A percentile compares a stretch with the other conserved stretches of the same genome.
phyloP scores from a whole-genome alignment of 2,888 invertebrate genomes.

The Drosophila anomelani region DNA sequence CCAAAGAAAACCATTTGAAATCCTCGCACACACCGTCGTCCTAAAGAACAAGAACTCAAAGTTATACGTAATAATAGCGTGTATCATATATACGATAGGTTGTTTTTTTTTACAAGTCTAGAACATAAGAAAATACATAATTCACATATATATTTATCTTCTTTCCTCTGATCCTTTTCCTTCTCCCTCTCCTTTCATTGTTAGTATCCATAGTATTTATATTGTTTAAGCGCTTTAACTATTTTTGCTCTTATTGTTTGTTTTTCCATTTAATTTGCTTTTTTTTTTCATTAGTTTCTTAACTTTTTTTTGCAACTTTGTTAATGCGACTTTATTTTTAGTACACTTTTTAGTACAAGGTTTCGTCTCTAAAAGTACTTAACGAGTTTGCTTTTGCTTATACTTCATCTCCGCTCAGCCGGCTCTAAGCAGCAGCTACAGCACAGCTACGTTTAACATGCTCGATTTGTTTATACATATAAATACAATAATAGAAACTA shows the following conservation, averaged over 20 bases:
- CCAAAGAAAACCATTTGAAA: conserved; percentile 67
- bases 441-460: conserved; percentile 63
- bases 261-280: conserved; percentile 17
- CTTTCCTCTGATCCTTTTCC: conserved; percentile 4
- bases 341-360: conserved; percentile 69
- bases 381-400: conserved; percentile 71
- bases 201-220: conserved; percentile 62
- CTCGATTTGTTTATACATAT: conserved; percentile 72
- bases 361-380: conserved; percentile 75
- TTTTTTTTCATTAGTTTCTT: conserved; percentile 4
- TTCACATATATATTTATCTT: conserved; percentile 60
- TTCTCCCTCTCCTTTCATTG: conserved; percentile 12
- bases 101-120: conserved; percentile 67
- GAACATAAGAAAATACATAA: conserved; percentile 76
- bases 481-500: conserved; percentile 73
- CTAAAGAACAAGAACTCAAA: conserved; percentile 62
- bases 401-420: conserved; percentile 59
- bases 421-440: conserved; percentile 62
- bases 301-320: conserved; percentile 41
- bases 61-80: conserved; percentile 42
- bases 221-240: conserved; percentile 74
- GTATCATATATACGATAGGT: conserved; percentile 57
- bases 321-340: conserved; percentile 66
- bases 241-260: conserved; percentile 35
- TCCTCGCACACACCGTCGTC: conserved; percentile 48